A percentile compares a stretch with the other conserved stretches of the same genome.
phyloP scores from a whole-genome alignment of 2,888 invertebrate species.

The Tipula vernalis region DNA sequence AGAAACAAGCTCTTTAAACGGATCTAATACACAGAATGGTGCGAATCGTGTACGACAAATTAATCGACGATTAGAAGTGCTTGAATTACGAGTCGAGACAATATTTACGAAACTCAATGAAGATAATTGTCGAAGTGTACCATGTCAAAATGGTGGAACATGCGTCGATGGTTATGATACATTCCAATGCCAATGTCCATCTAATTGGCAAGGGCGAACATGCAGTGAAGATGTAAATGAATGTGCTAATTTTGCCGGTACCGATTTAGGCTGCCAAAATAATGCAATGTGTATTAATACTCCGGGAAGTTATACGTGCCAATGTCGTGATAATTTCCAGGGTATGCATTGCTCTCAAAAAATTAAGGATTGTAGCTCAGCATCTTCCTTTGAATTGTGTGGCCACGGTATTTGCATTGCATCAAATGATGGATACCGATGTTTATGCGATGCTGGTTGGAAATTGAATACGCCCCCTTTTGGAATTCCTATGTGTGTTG shows the following conservation, averaged over 20 bases:
- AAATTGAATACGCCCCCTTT: constrained; percentile 40
- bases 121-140: constrained; percentile 58
- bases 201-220: constrained; percentile 61
- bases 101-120: constrained; percentile 36
- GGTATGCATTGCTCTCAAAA: constrained; percentile 73
- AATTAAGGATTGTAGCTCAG: constrained; percentile 58
- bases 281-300: constrained; percentile 72
- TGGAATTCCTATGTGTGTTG: constrained; percentile 56
- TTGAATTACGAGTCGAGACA: constrained; percentile 17
- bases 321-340: constrained; percentile 63
- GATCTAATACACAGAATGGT: not conserved
- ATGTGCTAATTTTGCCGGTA: constrained; percentile 65
- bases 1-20: constrained; percentile 17
- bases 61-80: constrained; percentile 27
- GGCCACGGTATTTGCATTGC: constrained; percentile 78
- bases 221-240: constrained; percentile 81
- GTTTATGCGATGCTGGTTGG: constrained; percentile 85
- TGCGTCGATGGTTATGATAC: constrained; percentile 60
- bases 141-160: constrained; percentile 73
- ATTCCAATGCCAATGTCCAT: constrained; percentile 61
- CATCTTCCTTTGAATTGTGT: constrained; percentile 63
- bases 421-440: constrained; percentile 55
- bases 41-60: constrained; percentile 29
- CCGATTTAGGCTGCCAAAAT: constrained; percentile 86
- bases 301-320: constrained; percentile 70